These are phyloP conservation scores for Pentalonia nigronervosa DNA, from an alignment of 1,140 invertebrate species.

Conservation along the genomic window DNA sequence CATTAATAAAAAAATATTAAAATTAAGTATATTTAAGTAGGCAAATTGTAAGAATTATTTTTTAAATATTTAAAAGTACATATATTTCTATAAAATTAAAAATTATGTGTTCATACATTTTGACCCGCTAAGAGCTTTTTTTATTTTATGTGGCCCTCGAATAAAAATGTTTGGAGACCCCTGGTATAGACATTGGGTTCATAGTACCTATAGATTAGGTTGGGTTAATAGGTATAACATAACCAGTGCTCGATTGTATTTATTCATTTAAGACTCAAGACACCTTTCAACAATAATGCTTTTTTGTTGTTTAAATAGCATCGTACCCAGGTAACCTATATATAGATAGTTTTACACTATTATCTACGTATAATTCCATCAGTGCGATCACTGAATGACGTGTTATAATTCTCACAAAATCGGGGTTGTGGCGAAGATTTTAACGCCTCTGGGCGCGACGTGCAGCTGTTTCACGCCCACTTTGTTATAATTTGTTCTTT, in stretches of 20 bases:
- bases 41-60: too few species aligned
- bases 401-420: constrained; percentile 9
- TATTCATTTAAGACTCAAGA: neutral
- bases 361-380: neutral
- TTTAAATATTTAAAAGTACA: too few species aligned
- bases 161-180: too few species aligned
- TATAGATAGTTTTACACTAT: neutral
- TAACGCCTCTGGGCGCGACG: constrained; percentile 24
- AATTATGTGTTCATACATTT: too few species aligned
- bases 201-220: neutral
- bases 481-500: constrained; percentile 47
- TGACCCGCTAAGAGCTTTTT: too few species aligned
- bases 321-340: neutral
- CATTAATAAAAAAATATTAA: too few species aligned
- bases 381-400: neutral
- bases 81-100: too few species aligned
- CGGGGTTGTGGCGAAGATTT: constrained; percentile 17
- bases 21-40: too few species aligned
- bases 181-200: too few species aligned
- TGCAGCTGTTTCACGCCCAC: constrained; percentile 39
- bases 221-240: neutral
- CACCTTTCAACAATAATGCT: neutral
- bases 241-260: neutral
- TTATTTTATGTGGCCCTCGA: too few species aligned
- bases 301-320: neutral